Base-by-base conservation (phyloP, 2,797 vertebrate species). In the Catharus ustulatus region DNA sequence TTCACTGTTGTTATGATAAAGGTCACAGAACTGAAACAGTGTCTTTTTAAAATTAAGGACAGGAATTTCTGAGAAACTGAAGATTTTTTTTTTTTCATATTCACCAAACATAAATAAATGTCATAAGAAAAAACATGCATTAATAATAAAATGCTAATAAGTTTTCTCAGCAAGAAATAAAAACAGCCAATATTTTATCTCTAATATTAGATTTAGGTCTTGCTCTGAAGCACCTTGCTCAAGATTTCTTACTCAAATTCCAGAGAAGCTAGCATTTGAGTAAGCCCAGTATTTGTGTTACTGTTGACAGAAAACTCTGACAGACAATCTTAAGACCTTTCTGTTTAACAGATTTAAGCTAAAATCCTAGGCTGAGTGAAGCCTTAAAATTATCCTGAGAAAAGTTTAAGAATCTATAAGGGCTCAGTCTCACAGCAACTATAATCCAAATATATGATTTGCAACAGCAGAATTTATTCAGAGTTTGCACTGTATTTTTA, bases 1-100 rank as follows among this genome's bases (percentile, higher is more conserved):
- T 62, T 95, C 94, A 94, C 66, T 87, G 78, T 88, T 93, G 94
- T 93, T 85, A 90, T 55, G 61, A 96, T 95, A 97, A 98, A 97
- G 90, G 90, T 90, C 92, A 77, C 64, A 85, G 77, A 94, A 84
- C 73, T 89, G 89, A 94, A 90, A 89, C 45, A 75, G 82, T 85
- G 74, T 62, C 34, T 81, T 67, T 96, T 89, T 95, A 89, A 96
- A 97, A 96, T 87, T 89, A 94, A 87, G 81, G 61, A 62, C 12
- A 91, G 64, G 54, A 93, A 95, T 72, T 95, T 92, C 77, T 62
- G 38, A 91, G 59, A 61, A 75, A 90, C 51, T 87, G 90, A 96
- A 90, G 32, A 61, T 61, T 55, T 21, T 9, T 57, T 34, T 34
- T 96, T 95, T 91, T 82, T 95, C 58, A 66, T 84, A n/a, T 67